Percentiles rank a stretch among this genome's conserved stretches.
Evolutionary conservation across 2,113 vertebrate species (phyloP).

Genomic region (Microtus pennsylvanicus): DNA sequence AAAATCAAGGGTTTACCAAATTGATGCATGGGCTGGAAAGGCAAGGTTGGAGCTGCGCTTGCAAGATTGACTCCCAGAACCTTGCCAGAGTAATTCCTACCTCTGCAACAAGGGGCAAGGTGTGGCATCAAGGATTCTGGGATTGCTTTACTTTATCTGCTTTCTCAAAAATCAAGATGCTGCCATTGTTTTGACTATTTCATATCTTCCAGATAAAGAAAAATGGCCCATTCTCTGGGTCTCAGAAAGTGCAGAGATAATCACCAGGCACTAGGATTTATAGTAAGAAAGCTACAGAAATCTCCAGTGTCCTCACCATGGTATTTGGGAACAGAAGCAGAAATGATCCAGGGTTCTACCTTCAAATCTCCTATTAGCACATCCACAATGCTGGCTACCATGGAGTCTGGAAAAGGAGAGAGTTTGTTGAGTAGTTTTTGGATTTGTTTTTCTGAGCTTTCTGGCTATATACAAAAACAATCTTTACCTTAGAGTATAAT

Average conservation of each 20-base stretch:
- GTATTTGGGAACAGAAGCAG: conserved; percentile 23
- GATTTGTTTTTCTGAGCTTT: background rate
- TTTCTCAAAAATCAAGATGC: conserved; percentile 40
- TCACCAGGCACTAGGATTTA: background rate
- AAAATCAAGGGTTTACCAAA: conserved; percentile 57
- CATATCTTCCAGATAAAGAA: background rate
- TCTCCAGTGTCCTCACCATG: background rate
- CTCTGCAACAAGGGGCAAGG: background rate
- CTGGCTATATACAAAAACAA: conserved; percentile 26
- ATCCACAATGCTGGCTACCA: conserved; percentile 10
- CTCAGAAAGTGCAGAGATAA: conserved; percentile 47
- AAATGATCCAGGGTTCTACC: conserved; percentile 21
- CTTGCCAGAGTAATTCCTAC: background rate
- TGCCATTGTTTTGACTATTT: conserved; percentile 32
- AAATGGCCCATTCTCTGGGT: background rate
- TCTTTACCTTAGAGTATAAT: background rate
- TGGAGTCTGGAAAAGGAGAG: conserved; percentile 23
- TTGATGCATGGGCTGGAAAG: background rate
- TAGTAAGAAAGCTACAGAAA: background rate
- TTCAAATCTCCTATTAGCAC: background rate
- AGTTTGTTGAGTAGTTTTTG: background rate
- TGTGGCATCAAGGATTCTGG: background rate
- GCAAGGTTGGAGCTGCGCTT: background rate
- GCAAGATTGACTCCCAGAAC: conserved; percentile 27
- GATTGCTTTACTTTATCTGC: background rate